Base-by-base conservation (phyloP, 1,140 invertebrate genomes). In the Drosophila elegans region DNA sequence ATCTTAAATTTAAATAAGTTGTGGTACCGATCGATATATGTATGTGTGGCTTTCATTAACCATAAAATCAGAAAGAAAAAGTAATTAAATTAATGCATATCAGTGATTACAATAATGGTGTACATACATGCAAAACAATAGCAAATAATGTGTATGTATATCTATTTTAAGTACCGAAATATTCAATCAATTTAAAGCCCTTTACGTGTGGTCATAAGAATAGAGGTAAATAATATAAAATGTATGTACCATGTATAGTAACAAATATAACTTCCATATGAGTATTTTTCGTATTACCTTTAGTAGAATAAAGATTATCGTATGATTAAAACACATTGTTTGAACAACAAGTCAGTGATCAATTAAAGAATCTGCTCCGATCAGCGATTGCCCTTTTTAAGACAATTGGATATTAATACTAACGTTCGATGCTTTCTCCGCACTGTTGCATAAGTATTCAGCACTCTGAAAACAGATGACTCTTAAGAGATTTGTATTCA, bases 251-350 rank as follows among this genome's bases (percentile, higher is more conserved):
- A 86, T 78, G 78, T 81, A 86, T 86, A 86, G 78, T 71, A 86
- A 78, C 74, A 38, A 62, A 81, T 78, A 78, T 89, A 85, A 90
- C 84, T 90, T 90, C 80, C 81, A 89, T 89, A 90, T 89, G 79
- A 85, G 75, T 90, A 84, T 84, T 84, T 84, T 84, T 84, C 81
- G 84, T 84, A 84, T 84, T 84, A 84, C 76, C 81, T 84, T 84
- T 84, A 84, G 84, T 84, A 84, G 81, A 84, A 84, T 84, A 84
- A 85, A 84, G 62, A 84, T 84, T 84, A 84, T 84, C 80, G 81
- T 84, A 84, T 84, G 79, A 84, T 84, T 84, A 81, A 84, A 84
- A 77, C 2, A 12, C 13, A 67, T 48, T 42, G 27, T 42, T 39
- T 62, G 39, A 16, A n/a, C 6, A 3, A 13, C 5, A 27, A 39